These are phyloP conservation scores for Plagodis dolabraria DNA, from an alignment of 2,888 invertebrate species.

Conservation along the genomic window DNA sequence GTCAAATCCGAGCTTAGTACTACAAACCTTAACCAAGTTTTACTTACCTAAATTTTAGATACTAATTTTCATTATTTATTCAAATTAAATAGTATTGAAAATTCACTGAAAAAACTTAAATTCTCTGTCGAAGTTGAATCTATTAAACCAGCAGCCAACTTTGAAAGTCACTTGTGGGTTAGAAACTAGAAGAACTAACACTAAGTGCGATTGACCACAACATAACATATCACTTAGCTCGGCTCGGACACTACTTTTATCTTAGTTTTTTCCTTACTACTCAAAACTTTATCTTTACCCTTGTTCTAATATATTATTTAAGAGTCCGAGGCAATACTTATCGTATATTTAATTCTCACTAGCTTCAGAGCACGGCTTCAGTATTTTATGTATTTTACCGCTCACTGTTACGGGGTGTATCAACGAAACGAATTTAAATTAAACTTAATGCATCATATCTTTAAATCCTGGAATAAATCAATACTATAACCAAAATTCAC, in stretches of 20 bases:
- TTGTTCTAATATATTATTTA: constrained; percentile 47
- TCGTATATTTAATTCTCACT: constrained; percentile 22
- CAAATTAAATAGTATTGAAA: too few relatives aligned
- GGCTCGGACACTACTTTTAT: constrained; percentile 58
- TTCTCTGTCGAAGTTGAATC: neutral
- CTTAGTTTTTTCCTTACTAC: constrained; percentile 38
- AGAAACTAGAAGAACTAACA: constrained; percentile 59
- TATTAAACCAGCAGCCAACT: constrained; percentile 39
- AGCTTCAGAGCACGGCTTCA: neutral
- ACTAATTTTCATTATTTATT: too few relatives aligned
- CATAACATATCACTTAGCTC: constrained; percentile 79
- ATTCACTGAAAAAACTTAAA: too few relatives aligned
- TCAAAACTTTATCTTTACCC: constrained; percentile 37
- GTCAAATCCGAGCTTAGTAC: too few relatives aligned
- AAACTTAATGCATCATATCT: too few relatives aligned
- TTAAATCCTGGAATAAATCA: too few relatives aligned
- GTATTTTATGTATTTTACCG: too few relatives aligned
- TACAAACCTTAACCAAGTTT: too few relatives aligned
- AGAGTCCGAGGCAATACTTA: constrained; percentile 30
- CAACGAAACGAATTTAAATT: too few relatives aligned
- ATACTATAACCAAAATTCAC: too few relatives aligned
- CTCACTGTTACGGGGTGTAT: too few relatives aligned
- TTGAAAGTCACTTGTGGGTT: constrained; percentile 59
- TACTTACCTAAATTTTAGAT: too few relatives aligned
- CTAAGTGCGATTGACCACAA: constrained; percentile 72